Base-by-base conservation (phyloP, 2,113 vertebrate species). In the Conger conger region DNA sequence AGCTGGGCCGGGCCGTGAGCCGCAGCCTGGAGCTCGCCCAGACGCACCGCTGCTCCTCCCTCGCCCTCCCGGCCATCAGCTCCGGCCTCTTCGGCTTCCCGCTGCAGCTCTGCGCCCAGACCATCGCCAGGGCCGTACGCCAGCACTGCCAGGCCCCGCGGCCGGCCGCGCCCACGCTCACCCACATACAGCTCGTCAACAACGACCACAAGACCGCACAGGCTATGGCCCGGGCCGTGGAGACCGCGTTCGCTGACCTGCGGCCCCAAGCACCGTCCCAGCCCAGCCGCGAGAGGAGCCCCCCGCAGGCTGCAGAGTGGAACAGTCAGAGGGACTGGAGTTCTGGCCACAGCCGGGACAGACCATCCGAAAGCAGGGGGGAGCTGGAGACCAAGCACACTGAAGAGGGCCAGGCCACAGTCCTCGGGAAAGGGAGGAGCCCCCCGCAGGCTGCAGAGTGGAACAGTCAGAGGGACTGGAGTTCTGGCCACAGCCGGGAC, bases 21-120 rank as follows among this genome's bases (percentile, higher is more conserved):
- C 86, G 83, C 0, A 95, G 94, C 45, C 89, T 99, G 0, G 81
- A 1, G 0, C 87, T 95, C 53, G 97, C 97, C 0, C 91, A 92
- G 13, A 2, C 0, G 0, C 11, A 35, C 0, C 86, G 88, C 0
- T 93, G 92, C 82, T 15, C 0, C 11, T 96, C 94, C 23, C 89
- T 99, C n/a, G 97, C 96, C 6, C 86, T 99, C 37, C 97, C 98
- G 0, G 94, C 95, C 0, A 80, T 99, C 88, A 96, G 96, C 2
- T 95, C 96, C 0, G 96, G 97, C 0, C 37, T 94, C 50, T 97
- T 95, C 73, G 95, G 93, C 2, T 98, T 97, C 73, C 97, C 98
- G 0, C 42, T 97, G n/a, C 38, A 91, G 0, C 86, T 76, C 23
- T 97, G 96, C 80, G 89, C 90, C 0, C 68, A 92, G 0, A 91